These are phyloP conservation scores for Microcebus ravelobensis DNA, from an alignment of 2,113 vertebrate species.

Conservation along the genomic window DNA sequence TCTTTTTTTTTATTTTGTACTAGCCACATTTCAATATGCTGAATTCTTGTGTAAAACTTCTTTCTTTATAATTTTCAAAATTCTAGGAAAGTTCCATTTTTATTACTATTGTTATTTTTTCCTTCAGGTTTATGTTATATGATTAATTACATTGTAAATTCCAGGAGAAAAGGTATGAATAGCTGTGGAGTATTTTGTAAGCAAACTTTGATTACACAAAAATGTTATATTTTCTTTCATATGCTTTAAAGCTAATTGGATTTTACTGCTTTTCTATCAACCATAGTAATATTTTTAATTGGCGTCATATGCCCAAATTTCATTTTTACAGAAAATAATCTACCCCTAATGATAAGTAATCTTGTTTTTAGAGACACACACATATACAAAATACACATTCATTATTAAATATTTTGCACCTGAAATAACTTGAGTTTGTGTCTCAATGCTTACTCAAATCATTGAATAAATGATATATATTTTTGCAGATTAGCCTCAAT, in stretches of 20 bases:
- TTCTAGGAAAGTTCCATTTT: neutral
- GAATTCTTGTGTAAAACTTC: conserved; percentile 16
- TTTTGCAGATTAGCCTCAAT: neutral
- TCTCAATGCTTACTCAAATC: neutral
- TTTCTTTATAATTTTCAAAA: conserved; percentile 20
- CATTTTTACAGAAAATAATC: neutral
- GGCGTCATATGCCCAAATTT: neutral
- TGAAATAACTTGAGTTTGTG: conserved; percentile 22
- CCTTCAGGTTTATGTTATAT: neutral
- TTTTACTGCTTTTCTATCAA: neutral
- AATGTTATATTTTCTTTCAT: neutral
- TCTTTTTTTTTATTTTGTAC: too few species aligned
- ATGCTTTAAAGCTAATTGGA: neutral
- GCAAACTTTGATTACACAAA: neutral
- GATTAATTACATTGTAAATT: neutral
- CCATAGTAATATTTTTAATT: neutral
- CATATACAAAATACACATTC: neutral
- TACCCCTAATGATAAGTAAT: neutral
- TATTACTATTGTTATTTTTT: neutral
- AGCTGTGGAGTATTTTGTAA: neutral
- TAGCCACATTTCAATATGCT: neutral
- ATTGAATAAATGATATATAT: neutral
- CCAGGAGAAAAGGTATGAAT: neutral
- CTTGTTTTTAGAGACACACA: neutral
- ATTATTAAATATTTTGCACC: neutral